phyloP scores from a whole-genome alignment of 2,888 invertebrate species.

The Oithona nana region DNA sequence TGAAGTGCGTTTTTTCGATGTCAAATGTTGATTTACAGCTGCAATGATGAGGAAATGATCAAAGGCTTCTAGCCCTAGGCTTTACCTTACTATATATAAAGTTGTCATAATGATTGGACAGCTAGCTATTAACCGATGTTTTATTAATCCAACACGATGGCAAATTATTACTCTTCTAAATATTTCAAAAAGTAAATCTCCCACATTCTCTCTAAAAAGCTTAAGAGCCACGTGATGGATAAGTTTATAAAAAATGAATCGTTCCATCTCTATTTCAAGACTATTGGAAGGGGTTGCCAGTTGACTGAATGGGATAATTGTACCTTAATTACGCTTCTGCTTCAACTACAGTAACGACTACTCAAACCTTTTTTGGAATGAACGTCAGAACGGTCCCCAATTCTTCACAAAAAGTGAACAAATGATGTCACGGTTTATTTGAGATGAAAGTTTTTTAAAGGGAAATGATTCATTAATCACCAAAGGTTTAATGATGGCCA shows the following conservation, averaged over 20 bases:
- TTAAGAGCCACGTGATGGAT: no score
- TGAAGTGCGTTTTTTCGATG: not conserved
- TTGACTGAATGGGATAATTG: not conserved
- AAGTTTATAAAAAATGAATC: no score
- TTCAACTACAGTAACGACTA: no score
- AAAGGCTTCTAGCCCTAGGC: not conserved
- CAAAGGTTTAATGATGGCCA: not conserved
- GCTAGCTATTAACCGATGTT: no score
- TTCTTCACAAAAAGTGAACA: not conserved
- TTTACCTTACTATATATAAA: no score
- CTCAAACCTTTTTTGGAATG: no score
- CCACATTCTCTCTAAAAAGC: no score
- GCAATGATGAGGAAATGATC: not conserved
- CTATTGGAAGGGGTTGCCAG: not conserved
- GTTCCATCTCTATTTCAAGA: not conserved
- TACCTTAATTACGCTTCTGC: not conserved
- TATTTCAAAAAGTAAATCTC: no score
- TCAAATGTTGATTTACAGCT: not conserved
- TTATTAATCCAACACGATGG: no score
- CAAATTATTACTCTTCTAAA: no score
- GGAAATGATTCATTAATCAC: not conserved
- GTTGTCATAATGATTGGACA: no score
- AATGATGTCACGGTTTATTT: not conserved
- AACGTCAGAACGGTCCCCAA: no score
- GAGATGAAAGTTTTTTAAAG: not conserved